Percentiles rank a stretch among this genome's conserved stretches.
Evolutionary conservation across 2,113 vertebrate genomes (phyloP).

Genomic region (Leiothrix lutea): DNA sequence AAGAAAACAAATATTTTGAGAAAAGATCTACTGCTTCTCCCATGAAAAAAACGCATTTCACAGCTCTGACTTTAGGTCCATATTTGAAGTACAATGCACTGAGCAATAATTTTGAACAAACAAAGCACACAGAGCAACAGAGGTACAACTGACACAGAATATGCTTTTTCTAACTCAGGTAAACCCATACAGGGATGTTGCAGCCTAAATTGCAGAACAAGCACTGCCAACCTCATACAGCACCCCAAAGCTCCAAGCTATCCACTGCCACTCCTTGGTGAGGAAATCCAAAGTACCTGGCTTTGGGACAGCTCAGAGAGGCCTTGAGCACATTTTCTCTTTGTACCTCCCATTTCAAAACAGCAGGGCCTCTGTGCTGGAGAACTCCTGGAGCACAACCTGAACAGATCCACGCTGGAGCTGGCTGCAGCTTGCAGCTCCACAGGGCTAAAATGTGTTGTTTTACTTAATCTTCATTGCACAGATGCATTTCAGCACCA

Average conservation of each 20-base stretch:
- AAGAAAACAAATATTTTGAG: background rate
- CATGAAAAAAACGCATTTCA: background rate
- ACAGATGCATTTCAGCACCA: background rate
- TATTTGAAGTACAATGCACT: accelerated
- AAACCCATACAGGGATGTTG: no score
- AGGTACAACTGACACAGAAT: background rate
- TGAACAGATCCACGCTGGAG: accelerated
- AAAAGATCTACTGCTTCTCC: background rate
- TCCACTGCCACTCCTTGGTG: accelerated
- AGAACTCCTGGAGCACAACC: background rate
- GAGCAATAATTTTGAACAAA: background rate
- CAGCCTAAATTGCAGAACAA: background rate
- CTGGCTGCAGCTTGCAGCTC: background rate
- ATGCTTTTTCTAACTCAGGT: no score
- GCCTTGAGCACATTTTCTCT: background rate
- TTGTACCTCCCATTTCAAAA: background rate
- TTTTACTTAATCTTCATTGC: background rate
- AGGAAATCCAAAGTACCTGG: background rate
- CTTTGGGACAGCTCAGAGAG: background rate
- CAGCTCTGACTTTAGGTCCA: background rate
- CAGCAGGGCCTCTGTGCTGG: accelerated
- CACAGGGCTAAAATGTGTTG: background rate
- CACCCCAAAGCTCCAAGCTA: background rate
- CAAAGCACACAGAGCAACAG: background rate
- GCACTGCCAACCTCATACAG: background rate